A percentile compares a stretch with the other conserved stretches of the same genome.
These are phyloP conservation scores for Pseudomyrmex sp. DNA, from an alignment of 1,140 invertebrate genomes.

Conservation along the genomic window DNA sequence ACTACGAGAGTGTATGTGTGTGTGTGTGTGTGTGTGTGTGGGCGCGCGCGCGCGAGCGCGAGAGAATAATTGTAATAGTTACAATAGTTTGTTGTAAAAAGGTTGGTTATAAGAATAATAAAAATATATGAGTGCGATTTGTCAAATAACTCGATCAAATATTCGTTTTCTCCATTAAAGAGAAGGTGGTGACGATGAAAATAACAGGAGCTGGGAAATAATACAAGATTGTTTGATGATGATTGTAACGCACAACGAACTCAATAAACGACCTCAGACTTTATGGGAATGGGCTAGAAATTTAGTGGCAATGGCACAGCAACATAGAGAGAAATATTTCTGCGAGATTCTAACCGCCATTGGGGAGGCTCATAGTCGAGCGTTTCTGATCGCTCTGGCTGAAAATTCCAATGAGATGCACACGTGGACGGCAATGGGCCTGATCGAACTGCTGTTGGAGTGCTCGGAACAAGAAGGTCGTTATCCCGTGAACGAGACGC, in stretches of 20 bases:
- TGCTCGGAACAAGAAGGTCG: slow-evolving; percentile 87
- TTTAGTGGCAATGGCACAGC: slow-evolving; percentile 74
- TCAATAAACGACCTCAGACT: slow-evolving; percentile 73
- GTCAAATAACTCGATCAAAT: slow-evolving; percentile 21
- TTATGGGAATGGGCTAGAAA: slow-evolving; percentile 81
- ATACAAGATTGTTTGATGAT: slow-evolving; percentile 79
- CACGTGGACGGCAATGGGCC: slow-evolving; percentile 80
- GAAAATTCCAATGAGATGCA: slow-evolving; percentile 80
- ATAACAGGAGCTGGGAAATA: slow-evolving; percentile 75
- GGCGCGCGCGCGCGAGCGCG: too few relatives aligned
- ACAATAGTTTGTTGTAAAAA: background rate
- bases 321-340: slow-evolving; percentile 76
- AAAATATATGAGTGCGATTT: background rate
- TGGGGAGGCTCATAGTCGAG: slow-evolving; percentile 79
- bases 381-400: slow-evolving; percentile 77
- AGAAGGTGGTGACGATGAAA: slow-evolving; percentile 70
- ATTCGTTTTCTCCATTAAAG: slow-evolving; percentile 33
- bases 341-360: slow-evolving; percentile 80
- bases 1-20: too few relatives aligned
- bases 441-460: slow-evolving; percentile 88
- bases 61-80: too few relatives aligned
- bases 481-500: slow-evolving; percentile 82
- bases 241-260: slow-evolving; percentile 74
- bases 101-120: background rate
- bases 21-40: too few relatives aligned